Percentiles rank a stretch among this genome's conserved stretches.
phyloP scores from a whole-genome alignment of 1,140 invertebrate species.

The Zaprionus capensis region DNA sequence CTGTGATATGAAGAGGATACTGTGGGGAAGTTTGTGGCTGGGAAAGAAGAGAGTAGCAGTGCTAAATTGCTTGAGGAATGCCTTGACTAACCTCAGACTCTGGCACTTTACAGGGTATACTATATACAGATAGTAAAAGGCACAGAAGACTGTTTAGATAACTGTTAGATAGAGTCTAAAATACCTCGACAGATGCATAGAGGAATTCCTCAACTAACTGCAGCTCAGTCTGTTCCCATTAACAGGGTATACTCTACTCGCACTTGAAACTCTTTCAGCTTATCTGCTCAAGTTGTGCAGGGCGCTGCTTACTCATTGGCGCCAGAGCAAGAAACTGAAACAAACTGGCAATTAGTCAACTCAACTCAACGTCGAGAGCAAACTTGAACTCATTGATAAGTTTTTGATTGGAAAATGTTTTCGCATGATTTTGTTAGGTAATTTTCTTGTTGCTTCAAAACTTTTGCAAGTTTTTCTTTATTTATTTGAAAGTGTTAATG shows the following conservation, averaged over 20 bases:
- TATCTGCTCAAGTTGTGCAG: neutral
- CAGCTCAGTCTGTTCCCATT: too few species aligned
- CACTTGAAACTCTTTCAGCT: neutral
- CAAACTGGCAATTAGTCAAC: slow-evolving; percentile 4
- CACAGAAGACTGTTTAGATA: too few species aligned
- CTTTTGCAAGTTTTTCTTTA: neutral
- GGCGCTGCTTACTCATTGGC: slow-evolving; percentile 1
- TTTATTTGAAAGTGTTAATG: slow-evolving; percentile 16
- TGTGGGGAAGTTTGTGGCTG: neutral
- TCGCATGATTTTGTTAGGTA: neutral
- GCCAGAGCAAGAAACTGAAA: neutral
- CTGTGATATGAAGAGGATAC: neutral
- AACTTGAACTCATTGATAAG: slow-evolving; percentile 20
- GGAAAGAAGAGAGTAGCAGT: neutral
- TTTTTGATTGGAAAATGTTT: slow-evolving; percentile 18
- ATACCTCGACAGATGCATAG: too few species aligned
- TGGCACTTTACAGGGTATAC: too few species aligned
- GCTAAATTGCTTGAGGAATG: too few species aligned
- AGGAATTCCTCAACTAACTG: too few species aligned
- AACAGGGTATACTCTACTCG: slow-evolving; percentile 9
- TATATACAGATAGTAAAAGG: too few species aligned
- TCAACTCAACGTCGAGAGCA: neutral
- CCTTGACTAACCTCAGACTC: too few species aligned
- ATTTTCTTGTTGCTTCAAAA: neutral
- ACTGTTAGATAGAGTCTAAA: too few species aligned